Conservation (phyloP, 2,888 invertebrate species). For the Dynastes grantii region DNA sequence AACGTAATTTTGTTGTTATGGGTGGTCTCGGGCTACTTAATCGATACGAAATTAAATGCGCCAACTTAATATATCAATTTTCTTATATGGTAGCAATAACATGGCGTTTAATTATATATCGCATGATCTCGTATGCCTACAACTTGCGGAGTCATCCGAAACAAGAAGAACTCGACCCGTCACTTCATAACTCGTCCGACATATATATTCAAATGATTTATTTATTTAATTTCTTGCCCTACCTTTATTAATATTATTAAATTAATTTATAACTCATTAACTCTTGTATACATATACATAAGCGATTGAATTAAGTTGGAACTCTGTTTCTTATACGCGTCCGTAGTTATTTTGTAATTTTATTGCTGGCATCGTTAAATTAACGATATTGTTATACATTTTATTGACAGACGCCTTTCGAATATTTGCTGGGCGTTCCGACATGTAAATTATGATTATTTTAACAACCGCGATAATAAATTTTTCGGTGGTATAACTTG, state of each 20-base stretch:
- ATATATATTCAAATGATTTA: constrained; percentile 50
- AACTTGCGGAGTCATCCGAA: constrained; percentile 55
- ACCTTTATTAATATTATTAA: constrained; percentile 51
- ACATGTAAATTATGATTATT: constrained; percentile 46
- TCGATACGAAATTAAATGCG: constrained; percentile 61
- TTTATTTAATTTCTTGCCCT: constrained; percentile 48
- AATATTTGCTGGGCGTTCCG: constrained; percentile 41
- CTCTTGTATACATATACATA: constrained; percentile 23
- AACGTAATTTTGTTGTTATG: constrained; percentile 53
- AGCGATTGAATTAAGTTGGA: constrained; percentile 11
- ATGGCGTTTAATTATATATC: constrained; percentile 61
- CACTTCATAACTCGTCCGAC: constrained; percentile 51
- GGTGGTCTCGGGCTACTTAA: constrained; percentile 62
- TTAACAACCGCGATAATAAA: constrained; percentile 44
- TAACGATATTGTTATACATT: constrained; percentile 47
- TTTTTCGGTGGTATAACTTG: constrained; percentile 27
- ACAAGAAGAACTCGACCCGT: constrained; percentile 51
- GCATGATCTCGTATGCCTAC: constrained; percentile 51
- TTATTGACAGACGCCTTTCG: constrained; percentile 40
- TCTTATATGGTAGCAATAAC: constrained; percentile 60
- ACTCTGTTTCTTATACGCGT: constrained; percentile 1
- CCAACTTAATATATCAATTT: constrained; percentile 63
- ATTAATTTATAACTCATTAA: constrained; percentile 50
- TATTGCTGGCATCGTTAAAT: constrained; percentile 44
- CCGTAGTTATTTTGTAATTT: constrained; percentile 43